A percentile compares a stretch with the other conserved stretches of the same genome.
Conservation (phyloP, 1,140 invertebrate genomes). For the Dendroctonus valens region DNA sequence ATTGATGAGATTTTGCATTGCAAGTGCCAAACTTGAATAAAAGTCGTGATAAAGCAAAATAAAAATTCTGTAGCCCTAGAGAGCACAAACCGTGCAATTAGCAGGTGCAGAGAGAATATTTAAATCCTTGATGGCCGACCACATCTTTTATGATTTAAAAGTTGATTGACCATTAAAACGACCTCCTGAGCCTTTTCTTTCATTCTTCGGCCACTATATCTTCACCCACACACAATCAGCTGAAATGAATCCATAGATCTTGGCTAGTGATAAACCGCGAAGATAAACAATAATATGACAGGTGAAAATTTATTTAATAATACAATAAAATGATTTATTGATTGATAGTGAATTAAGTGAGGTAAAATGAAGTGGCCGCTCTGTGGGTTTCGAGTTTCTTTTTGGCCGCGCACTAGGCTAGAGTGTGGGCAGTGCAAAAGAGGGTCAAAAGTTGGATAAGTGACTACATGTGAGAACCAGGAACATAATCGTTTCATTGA, state of each 20-base stretch:
- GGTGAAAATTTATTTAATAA: constrained; percentile 31
- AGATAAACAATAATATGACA: constrained; percentile 33
- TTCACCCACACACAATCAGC: constrained; percentile 22
- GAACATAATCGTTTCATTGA: too few species aligned
- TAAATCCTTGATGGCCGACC: too few species aligned
- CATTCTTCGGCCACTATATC: constrained; percentile 9
- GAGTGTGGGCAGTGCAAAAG: too few species aligned
- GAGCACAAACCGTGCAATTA: too few species aligned
- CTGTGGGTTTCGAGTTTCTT: neutral
- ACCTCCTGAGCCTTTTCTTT: constrained; percentile 14
- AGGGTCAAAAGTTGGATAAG: too few species aligned
- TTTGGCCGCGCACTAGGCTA: neutral
- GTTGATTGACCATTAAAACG: constrained; percentile 13
- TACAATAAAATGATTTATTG: constrained; percentile 30
- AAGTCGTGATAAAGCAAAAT: too few species aligned
- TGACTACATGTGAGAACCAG: too few species aligned
- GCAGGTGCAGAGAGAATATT: too few species aligned
- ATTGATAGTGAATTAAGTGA: constrained; percentile 10
- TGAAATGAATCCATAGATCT: constrained; percentile 28
- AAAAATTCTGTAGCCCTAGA: too few species aligned
- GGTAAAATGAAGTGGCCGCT: constrained; percentile 11
- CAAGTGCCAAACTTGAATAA: too few species aligned
- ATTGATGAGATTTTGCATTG: too few species aligned
- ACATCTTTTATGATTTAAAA: too few species aligned
- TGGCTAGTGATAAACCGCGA: constrained; percentile 11